These are phyloP conservation scores for Physeter macrocephalus DNA, from an alignment of 2,113 vertebrate species.

Conservation along the genomic window DNA sequence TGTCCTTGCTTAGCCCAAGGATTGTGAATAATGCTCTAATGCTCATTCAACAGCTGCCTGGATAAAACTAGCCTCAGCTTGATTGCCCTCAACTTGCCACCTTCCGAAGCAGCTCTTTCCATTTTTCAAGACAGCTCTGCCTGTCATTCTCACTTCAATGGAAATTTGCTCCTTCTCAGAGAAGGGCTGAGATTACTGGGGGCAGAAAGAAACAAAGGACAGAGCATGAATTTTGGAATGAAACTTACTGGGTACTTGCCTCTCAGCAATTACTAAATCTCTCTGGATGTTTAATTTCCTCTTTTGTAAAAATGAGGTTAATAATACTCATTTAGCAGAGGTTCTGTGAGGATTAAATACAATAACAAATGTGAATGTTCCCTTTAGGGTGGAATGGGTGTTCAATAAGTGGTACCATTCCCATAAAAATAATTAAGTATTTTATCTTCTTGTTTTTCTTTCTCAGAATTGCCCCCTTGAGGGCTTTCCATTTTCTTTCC, in stretches of 20 bases:
- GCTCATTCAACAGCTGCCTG: not conserved
- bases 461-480: not conserved
- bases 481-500: not conserved
- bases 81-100: no score
- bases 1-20: not conserved
- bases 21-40: not conserved
- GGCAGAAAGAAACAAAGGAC: not conserved
- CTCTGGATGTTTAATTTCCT: conserved; percentile 53
- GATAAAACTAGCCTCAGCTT: not conserved
- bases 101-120: not conserved
- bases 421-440: conserved; percentile 32
- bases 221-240: not conserved
- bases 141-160: not conserved
- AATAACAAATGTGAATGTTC: not conserved
- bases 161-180: not conserved
- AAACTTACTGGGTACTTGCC: not conserved
- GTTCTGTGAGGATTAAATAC: conserved; percentile 15
- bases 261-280: conserved; percentile 34
- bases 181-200: not conserved
- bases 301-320: conserved; percentile 46
- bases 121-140: not conserved
- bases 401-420: not conserved
- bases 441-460: conserved; percentile 30
- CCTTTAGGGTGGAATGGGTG: not conserved
- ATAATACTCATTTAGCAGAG: conserved; percentile 4